Conservation (phyloP, 2,113 vertebrate species). For the Chamaetylas fuelleborni region DNA sequence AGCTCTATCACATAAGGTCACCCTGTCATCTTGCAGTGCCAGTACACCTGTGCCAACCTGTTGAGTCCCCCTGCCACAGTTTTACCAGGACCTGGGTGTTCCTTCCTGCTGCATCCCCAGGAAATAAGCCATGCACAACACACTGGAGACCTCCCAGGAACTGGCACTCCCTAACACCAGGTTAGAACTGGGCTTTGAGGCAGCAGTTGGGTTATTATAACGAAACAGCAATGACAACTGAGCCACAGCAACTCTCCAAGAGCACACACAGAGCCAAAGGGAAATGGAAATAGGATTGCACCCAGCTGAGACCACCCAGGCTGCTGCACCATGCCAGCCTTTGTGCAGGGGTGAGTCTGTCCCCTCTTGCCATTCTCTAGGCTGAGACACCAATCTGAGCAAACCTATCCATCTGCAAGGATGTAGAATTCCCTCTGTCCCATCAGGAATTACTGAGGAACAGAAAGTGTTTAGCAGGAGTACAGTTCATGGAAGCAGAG, state of each 20-base stretch:
- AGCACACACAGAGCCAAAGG: background rate
- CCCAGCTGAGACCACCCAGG: background rate
- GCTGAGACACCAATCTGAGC: background rate
- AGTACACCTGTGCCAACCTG: background rate
- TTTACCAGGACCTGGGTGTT: background rate
- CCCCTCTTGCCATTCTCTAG: background rate
- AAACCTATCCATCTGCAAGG: background rate
- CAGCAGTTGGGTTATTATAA: rapidly evolving
- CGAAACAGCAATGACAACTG: background rate
- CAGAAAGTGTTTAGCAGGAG: background rate
- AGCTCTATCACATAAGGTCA: background rate
- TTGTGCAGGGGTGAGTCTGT: background rate
- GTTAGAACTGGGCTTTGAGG: background rate
- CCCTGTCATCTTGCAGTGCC: background rate
- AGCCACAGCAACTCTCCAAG: background rate
- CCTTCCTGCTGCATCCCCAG: background rate
- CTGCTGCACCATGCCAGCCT: background rate
- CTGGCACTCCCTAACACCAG: rapidly evolving
- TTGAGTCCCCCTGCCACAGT: background rate
- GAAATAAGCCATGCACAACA: background rate
- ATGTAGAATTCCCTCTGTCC: background rate
- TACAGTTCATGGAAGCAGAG: background rate
- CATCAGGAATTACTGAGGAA: background rate
- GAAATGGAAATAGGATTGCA: background rate
- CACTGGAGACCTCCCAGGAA: background rate